phyloP scores from a whole-genome alignment of 2,888 invertebrate species.

The Tetragnatha montana region DNA sequence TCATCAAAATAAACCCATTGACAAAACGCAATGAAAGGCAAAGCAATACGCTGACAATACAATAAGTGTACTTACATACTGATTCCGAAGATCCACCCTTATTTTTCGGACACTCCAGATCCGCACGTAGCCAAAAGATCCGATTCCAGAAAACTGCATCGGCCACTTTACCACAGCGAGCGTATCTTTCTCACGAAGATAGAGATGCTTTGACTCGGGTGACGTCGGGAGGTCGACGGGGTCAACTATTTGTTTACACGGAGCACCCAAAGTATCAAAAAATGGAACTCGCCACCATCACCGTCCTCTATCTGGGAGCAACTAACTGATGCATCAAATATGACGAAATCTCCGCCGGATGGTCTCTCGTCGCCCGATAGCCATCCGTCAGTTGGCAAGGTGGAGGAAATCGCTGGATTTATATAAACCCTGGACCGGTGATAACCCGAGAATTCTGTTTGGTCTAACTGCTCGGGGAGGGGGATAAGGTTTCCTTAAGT shows the following conservation, averaged over 20 bases:
- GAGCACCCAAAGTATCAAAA: slow-evolving; percentile 44
- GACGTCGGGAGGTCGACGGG: slow-evolving; percentile 62
- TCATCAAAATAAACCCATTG: too few relatives aligned
- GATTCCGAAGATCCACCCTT: too few relatives aligned
- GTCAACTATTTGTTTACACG: slow-evolving; percentile 68
- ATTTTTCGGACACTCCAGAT: neutral
- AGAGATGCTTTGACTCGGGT: slow-evolving; percentile 18
- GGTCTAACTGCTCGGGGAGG: slow-evolving; percentile 27
- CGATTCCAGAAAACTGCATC: slow-evolving; percentile 11
- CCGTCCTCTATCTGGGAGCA: slow-evolving; percentile 1
- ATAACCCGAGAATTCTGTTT: slow-evolving; percentile 56
- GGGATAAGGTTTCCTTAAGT: slow-evolving; percentile 45
- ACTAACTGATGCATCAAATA: neutral
- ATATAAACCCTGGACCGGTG: slow-evolving; percentile 11
- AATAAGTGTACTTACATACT: too few relatives aligned
- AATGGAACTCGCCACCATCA: slow-evolving; percentile 26
- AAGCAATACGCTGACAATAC: too few relatives aligned
- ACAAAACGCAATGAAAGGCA: too few relatives aligned
- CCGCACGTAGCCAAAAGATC: neutral
- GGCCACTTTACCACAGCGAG: slow-evolving; percentile 16
- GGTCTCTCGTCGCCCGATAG: slow-evolving; percentile 50
- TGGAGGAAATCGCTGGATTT: slow-evolving; percentile 29
- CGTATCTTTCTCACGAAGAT: slow-evolving; percentile 65
- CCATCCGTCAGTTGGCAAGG: slow-evolving; percentile 34
- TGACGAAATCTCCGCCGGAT: slow-evolving; percentile 13